phyloP scores from a whole-genome alignment of 2,113 vertebrate genomes.

The Pterocles gutturalis region DNA sequence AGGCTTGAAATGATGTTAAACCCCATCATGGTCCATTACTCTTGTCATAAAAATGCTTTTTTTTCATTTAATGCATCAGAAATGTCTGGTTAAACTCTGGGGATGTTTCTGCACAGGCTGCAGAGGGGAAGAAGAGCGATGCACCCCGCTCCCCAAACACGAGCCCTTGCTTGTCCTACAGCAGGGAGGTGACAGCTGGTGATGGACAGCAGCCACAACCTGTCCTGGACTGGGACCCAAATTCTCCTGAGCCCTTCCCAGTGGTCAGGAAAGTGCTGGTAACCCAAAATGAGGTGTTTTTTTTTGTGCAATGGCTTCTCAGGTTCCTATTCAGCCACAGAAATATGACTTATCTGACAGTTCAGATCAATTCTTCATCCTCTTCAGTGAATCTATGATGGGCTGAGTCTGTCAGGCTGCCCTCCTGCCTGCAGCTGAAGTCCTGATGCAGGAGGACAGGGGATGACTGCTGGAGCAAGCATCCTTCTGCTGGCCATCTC shows the following conservation, averaged over 20 bases:
- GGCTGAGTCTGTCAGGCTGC: not conserved
- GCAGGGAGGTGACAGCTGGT: not conserved
- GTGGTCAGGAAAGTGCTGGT: not conserved
- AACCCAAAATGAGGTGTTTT: not conserved
- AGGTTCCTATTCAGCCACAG: not conserved
- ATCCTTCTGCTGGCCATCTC: not conserved
- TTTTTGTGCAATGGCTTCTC: not conserved
- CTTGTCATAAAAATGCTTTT: not conserved
- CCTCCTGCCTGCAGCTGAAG: not conserved
- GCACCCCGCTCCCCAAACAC: fast-evolving
- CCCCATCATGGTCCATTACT: not conserved
- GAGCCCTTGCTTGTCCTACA: fast-evolving
- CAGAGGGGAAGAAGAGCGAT: not conserved
- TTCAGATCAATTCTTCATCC: not conserved
- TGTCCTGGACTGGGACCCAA: not conserved
- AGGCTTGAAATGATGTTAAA: not conserved
- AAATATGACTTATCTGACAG: not conserved
- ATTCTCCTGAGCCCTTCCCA: not conserved
- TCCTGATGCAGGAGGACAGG: fast-evolving
- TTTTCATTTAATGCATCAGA: not conserved
- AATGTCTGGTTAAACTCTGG: not conserved
- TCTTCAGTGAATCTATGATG: fast-evolving
- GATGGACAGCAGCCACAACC: not conserved
- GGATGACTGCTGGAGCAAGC: not conserved
- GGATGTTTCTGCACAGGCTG: not conserved